Conservation (phyloP, 2,113 vertebrate species). For the Istiophorus platypterus region DNA sequence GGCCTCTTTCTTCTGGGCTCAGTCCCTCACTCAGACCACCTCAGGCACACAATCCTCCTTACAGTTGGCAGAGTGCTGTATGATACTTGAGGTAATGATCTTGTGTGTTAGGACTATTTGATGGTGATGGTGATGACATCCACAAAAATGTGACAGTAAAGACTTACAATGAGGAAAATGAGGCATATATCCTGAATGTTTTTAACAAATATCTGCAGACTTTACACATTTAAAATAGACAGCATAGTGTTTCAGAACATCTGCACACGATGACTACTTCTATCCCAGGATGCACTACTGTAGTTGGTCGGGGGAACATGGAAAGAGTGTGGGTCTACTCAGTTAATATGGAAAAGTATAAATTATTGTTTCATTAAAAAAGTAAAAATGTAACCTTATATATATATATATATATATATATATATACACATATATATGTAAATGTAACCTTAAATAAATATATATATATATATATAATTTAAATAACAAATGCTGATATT, state of each 20-base stretch:
- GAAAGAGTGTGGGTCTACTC: background rate
- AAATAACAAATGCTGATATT: background rate
- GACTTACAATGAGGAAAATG: background rate
- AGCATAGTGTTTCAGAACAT: background rate
- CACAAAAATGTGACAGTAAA: background rate
- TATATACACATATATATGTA: background rate
- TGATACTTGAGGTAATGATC: conserved; percentile 37
- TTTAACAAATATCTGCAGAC: background rate
- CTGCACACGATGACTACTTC: background rate
- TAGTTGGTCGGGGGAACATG: background rate
- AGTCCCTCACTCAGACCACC: conserved; percentile 50
- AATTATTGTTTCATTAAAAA: background rate
- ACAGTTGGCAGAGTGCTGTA: conserved; percentile 39
- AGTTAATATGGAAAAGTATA: background rate
- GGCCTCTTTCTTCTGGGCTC: conserved; percentile 45
- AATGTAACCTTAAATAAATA: background rate
- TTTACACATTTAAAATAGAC: background rate
- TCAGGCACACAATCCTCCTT: conserved; percentile 31
- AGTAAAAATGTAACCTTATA: background rate
- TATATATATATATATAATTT: too few relatives aligned
- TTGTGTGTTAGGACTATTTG: conserved; percentile 10
- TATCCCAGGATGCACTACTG: background rate
- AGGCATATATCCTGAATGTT: background rate
- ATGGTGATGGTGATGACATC: conserved; percentile 28
- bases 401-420: too few relatives aligned